Evolutionary conservation across 2,888 invertebrate genomes (phyloP), one percentile per base, ranked within the genome.

Genomic region (Argynnis bischoffii): DNA sequence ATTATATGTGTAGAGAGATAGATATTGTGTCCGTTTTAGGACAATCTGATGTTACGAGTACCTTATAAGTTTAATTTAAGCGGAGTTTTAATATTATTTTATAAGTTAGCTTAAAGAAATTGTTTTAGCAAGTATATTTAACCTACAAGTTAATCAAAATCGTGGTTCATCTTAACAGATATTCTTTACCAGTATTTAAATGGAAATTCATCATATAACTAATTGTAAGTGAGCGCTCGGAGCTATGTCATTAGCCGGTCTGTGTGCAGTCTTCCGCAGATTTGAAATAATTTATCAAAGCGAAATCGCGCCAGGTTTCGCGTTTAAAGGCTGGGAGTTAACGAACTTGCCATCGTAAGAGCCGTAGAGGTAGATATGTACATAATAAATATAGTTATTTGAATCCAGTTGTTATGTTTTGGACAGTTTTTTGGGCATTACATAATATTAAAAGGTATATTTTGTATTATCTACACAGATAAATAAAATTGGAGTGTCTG

Each of bases 221-320:
- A 61, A 61, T 61, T 61, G 61, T 61, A 53, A 61, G 16, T 51
- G 60, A 61, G 21, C 35, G 61, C 61, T 53, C 13, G 50, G 18
- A 61, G 61, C 61, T 35, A 35, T 61, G 41, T 61, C 61, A 61
- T 61, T 61, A 61, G 61, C 61, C 61, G 35, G 51, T 61, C 61
- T 61, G 41, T 61, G 61, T 61, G 61, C 61, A 53, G 61, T 61
- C 51, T 61, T 53, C 61, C 61, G 61, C 51, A 61, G 61, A 61
- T 61, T 61, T 61, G 51, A 61, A 61, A 61, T 61, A 53, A 61
- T 61, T 61, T 53, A 61, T 61, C 61, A 61, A 61, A 61, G 61
- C 35, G 60, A 15, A n/a, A 53, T 61, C 41, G 61, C 61, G 41
- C 60, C 61, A 61, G 61, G 61, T 61, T 53, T 53, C 51, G 15